Percentiles rank a stretch among this genome's conserved stretches.
Conservation (phyloP, 2,113 vertebrate species). For the Larimichthys crocea region DNA sequence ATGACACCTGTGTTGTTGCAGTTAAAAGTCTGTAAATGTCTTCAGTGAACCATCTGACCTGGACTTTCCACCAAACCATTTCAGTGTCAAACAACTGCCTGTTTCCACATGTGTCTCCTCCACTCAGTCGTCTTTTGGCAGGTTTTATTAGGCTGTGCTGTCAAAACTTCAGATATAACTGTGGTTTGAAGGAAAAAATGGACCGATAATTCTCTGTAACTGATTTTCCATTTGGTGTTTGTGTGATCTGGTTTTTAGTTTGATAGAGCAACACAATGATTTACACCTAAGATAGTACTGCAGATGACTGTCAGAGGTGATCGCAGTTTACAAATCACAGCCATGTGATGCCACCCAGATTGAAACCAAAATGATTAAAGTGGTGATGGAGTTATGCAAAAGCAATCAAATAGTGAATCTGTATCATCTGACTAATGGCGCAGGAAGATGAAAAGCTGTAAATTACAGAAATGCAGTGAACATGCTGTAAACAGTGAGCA, state of each 20-base stretch:
- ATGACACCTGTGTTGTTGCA: conserved; percentile 5
- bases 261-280: background rate
- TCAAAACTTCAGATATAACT: conserved; percentile 11
- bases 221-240: conserved; percentile 1
- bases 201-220: background rate
- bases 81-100: conserved; percentile 10
- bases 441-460: background rate
- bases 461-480: background rate
- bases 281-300: background rate
- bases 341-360: background rate
- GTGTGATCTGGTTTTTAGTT: conserved; percentile 14
- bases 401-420: background rate
- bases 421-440: background rate
- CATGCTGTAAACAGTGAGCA: background rate
- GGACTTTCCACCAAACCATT: conserved; percentile 2
- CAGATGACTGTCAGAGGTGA: conserved; percentile 4
- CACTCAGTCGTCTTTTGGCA: background rate
- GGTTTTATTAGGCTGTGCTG: background rate
- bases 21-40: background rate
- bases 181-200: conserved; percentile 2
- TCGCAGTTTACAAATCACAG: background rate
- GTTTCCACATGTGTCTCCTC: conserved; percentile 5
- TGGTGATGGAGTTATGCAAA: background rate
- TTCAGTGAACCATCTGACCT: background rate
- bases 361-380: background rate